Conservation (phyloP, 2,113 vertebrate genomes). For the Struthidea cinerea region DNA sequence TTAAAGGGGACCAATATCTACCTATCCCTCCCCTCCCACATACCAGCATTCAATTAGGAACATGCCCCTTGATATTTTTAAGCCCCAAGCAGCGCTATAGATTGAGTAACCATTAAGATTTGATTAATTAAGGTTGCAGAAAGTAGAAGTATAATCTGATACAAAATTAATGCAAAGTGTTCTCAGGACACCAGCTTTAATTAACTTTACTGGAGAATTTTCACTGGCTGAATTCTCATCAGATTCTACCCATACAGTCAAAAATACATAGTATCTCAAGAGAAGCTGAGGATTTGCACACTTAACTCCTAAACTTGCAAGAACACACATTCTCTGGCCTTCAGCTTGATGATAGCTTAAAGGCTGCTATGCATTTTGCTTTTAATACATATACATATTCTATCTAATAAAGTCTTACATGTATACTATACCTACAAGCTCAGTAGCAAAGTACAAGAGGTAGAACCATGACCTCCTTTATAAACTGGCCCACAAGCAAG, state of each 20-base stretch:
- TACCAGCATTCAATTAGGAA: not conserved
- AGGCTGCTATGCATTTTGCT: not conserved
- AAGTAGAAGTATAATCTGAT: not conserved
- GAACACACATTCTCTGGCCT: not conserved
- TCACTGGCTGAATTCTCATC: conserved; percentile 14
- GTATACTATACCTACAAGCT: not conserved
- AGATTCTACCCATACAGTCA: not conserved
- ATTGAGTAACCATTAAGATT: not conserved
- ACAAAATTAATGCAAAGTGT: conserved; percentile 31
- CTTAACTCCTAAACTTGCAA: not conserved
- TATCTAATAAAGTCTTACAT: not conserved
- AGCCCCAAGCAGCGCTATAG: not conserved
- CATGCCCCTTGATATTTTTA: not conserved
- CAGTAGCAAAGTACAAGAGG: not conserved
- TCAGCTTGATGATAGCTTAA: not conserved
- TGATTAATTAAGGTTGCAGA: conserved; percentile 44
- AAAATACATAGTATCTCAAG: not conserved
- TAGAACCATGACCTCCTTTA: not conserved
- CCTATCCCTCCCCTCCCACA: not conserved
- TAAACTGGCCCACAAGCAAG: not conserved
- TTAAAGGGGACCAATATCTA: not conserved
- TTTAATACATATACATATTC: not conserved
- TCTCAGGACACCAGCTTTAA: conserved; percentile 42
- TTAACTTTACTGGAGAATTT: conserved; percentile 20
- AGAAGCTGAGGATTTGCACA: conserved; percentile 10